These are phyloP conservation scores for Diplolepis rosae DNA, from an alignment of 2,888 invertebrate genomes.

Conservation along the genomic window DNA sequence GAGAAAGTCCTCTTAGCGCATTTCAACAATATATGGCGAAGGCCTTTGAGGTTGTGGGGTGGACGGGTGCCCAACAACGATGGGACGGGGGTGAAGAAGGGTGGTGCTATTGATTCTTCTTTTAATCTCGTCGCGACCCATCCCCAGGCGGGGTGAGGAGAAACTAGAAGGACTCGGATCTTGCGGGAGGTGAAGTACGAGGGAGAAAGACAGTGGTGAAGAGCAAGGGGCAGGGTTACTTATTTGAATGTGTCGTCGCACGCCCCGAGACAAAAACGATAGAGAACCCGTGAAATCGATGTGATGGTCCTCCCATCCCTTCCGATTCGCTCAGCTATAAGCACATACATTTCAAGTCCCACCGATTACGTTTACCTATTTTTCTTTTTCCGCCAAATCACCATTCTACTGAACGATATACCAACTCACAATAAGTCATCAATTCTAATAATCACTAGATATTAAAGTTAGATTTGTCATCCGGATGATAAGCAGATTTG, in stretches of 20 bases:
- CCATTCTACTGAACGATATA: not conserved
- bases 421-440: not conserved
- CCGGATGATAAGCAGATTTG: conserved; percentile 2
- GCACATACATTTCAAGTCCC: conserved; percentile 4
- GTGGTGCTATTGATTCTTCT: conserved; percentile 71
- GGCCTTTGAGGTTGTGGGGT: conserved; percentile 69
- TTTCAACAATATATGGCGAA: conserved; percentile 72
- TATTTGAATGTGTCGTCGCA: conserved; percentile 72
- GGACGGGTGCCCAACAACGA: conserved; percentile 51
- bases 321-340: conserved; percentile 30
- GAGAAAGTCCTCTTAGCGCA: conserved; percentile 67
- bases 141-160: conserved; percentile 52
- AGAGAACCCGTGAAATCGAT: conserved; percentile 67
- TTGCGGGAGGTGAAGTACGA: conserved; percentile 45
- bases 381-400: not conserved
- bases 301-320: conserved; percentile 48
- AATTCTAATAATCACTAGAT: not conserved
- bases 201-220: conserved; percentile 47
- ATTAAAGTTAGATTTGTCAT: not conserved
- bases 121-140: conserved; percentile 72
- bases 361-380: not conserved
- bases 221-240: conserved; percentile 63
- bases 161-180: conserved; percentile 47
- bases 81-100: conserved; percentile 49
- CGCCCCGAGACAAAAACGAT: conserved; percentile 66